Evolutionary conservation across 2,888 invertebrate genomes (phyloP).

Genomic region (Synergus laeviventris): DNA sequence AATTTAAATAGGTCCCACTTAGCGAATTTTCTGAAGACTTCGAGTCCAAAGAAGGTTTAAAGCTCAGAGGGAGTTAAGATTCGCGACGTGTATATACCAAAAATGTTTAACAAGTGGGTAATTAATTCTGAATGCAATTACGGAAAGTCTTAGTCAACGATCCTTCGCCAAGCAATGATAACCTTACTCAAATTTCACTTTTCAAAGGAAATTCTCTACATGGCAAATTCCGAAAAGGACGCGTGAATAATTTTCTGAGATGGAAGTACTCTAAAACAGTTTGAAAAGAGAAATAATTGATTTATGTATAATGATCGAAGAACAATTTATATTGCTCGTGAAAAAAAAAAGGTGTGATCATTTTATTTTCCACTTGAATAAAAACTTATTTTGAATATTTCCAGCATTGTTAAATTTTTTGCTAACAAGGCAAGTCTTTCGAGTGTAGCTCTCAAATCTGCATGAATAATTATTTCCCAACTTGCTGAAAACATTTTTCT

Average conservation of each 20-base stretch:
- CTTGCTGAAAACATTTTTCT: constrained; percentile 4
- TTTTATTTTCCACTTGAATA: constrained; percentile 8
- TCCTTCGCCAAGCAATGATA: neutral
- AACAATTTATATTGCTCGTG: neutral
- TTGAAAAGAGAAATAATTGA: neutral
- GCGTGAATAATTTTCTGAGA: constrained; percentile 20
- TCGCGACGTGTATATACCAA: constrained; percentile 11
- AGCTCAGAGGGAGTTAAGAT: constrained; percentile 2
- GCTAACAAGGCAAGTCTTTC: constrained; percentile 29
- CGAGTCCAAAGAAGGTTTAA: constrained; percentile 2
- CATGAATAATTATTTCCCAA: constrained; percentile 20
- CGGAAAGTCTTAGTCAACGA: constrained; percentile 33
- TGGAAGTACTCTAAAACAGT: neutral
- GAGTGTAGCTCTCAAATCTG: constrained; percentile 7
- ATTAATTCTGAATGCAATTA: constrained; percentile 28
- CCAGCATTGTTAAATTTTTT: constrained; percentile 13
- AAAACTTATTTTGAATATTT: neutral
- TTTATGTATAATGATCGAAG: neutral
- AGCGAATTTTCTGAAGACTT: constrained; percentile 22
- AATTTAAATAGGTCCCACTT: constrained; percentile 31
- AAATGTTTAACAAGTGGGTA: constrained; percentile 24
- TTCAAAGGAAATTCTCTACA: neutral
- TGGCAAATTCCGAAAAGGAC: neutral
- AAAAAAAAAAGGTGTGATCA: neutral
- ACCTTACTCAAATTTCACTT: neutral